Evolutionary conservation across 2,797 vertebrate genomes (phyloP), one percentile per base, ranked within the genome.

Genomic region (Ctenopoma kingsleyae): DNA sequence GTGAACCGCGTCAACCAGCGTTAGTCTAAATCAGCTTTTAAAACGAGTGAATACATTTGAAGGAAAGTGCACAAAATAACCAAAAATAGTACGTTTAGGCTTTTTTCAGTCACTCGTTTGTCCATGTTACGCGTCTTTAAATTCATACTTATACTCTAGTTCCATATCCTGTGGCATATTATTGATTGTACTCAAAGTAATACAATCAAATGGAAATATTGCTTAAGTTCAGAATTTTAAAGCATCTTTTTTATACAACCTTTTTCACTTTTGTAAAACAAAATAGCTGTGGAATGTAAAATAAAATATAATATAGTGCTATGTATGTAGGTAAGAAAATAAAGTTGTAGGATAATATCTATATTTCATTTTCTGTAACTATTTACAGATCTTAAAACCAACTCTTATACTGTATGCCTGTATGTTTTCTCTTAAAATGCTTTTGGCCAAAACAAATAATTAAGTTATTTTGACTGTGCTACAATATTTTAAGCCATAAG

Each of bases 241-340:
- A 84, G 67, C 56, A 69, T 81, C 55, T 73, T 75, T 32, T 89
- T 87, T 83, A 83, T 79, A 81, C 71, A 46, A 50, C 61, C 41
- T 80, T 90, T 87, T 87, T 74, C 19, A 65, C 59, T 81, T 87
- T 88, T 83, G 74, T 89, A 88, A 89, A 91, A 91, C 80, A 90
- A 91, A 91, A 91, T 90, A 90, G 75, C 74, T 81, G 83, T 74
- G 79, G 72, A 90, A 86, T 83, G 84, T 86, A 85, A 91, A 90
- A 84, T 90, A 86, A 90, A 89, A 88, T 87, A 40, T 90, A 88
- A 40, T 90, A 88, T 80, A 80, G 71, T 66, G 76, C 74, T 82
- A 84, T 88, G 82, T 49, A 81, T 86, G 87, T 80, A 51, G 65
- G 85, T 93, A 93, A 81, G 90, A 93, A 93, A 93, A 93, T 92